Evolutionary conservation across 2,888 invertebrate genomes (phyloP).

Genomic region (Caenorhabditis becei): DNA sequence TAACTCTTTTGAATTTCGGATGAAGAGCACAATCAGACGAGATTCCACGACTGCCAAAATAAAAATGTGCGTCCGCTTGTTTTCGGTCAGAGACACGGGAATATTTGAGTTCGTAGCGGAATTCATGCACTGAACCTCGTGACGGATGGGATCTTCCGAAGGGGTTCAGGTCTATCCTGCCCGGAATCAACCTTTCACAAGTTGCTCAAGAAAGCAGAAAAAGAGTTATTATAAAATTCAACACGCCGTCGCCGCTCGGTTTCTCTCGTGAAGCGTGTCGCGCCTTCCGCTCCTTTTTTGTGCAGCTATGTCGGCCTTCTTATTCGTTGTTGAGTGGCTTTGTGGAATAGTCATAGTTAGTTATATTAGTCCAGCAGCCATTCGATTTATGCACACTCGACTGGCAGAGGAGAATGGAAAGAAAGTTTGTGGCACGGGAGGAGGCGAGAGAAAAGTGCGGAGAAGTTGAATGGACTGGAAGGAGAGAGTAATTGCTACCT

Average conservation of each 20-base stretch:
- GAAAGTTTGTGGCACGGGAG: conserved; percentile 15
- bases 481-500: conserved; percentile 43
- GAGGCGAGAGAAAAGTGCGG: conserved; percentile 19
- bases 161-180: too few relatives aligned
- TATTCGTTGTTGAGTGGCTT: conserved; percentile 42
- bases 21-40: conserved; percentile 4
- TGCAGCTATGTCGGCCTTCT: conserved; percentile 24
- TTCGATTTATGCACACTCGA: conserved; percentile 58
- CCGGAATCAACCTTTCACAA: neutral
- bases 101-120: neutral
- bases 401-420: conserved; percentile 35
- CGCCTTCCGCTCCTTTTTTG: conserved; percentile 23
- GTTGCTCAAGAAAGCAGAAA: conserved; percentile 26
- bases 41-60: neutral
- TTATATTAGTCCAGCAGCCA: conserved; percentile 47
- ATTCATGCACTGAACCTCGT: neutral
- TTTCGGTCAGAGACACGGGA: neutral
- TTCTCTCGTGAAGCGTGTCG: conserved; percentile 49
- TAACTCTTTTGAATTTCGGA: conserved; percentile 13
- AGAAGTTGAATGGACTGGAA: conserved; percentile 52
- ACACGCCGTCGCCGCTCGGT: conserved; percentile 31
- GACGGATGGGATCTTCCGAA: neutral
- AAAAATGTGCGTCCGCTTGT: neutral
- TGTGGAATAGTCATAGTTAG: conserved; percentile 56
- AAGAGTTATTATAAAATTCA: conserved; percentile 52